Percentiles rank a stretch among this genome's conserved stretches.
These are phyloP conservation scores for Colaptes auratus DNA, from an alignment of 2,113 vertebrate species.

Conservation along the genomic window DNA sequence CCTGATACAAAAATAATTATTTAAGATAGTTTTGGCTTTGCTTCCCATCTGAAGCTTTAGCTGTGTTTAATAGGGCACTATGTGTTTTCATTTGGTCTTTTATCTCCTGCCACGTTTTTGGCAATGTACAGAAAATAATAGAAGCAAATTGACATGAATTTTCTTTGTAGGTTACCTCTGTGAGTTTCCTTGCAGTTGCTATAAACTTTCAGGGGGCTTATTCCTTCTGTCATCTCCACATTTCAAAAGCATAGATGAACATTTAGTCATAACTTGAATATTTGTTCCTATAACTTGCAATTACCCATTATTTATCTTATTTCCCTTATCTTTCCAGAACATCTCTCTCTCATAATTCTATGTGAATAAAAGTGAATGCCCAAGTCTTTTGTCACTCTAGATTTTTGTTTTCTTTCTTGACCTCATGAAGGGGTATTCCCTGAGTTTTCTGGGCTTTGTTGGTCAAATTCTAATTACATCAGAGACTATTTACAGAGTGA, in stretches of 20 bases:
- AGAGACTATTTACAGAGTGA: neutral
- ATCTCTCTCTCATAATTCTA: neutral
- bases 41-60: neutral
- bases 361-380: neutral
- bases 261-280: neutral
- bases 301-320: neutral
- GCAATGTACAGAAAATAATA: neutral
- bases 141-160: neutral
- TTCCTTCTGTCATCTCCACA: neutral
- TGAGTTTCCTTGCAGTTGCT: neutral
- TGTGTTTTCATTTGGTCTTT: neutral
- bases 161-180: neutral
- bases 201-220: neutral
- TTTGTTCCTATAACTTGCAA: neutral
- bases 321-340: neutral
- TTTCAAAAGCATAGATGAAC: neutral
- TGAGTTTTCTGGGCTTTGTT: neutral
- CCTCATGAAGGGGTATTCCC: neutral
- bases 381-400: neutral
- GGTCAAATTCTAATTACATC: neutral
- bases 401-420: neutral
- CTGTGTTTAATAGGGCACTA: neutral
- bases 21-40: neutral
- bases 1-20: slow-evolving; percentile 38
- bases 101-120: neutral